These are phyloP conservation scores for Fragum sueziense DNA, from an alignment of 2,888 invertebrate genomes.

Conservation along the genomic window DNA sequence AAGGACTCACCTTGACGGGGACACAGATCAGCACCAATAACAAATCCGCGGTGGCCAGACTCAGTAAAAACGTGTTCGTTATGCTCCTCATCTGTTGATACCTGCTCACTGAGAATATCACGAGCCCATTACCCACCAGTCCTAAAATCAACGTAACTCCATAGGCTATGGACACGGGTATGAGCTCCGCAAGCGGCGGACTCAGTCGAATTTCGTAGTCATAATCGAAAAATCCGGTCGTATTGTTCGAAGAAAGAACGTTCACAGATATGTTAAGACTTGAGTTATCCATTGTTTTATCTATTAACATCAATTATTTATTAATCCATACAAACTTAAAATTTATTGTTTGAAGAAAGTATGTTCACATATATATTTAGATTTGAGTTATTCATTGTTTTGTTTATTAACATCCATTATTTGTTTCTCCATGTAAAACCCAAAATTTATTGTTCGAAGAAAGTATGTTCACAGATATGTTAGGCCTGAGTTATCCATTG, in stretches of 20 bases:
- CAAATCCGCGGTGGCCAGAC: conserved; percentile 88
- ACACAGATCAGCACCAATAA: conserved; percentile 88
- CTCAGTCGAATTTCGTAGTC: conserved; percentile 73
- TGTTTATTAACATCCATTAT: too few relatives aligned
- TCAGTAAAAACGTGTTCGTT: conserved; percentile 88
- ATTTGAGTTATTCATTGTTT: too few relatives aligned
- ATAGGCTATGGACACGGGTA: conserved; percentile 86
- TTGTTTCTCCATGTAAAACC: too few relatives aligned
- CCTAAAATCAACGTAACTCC: conserved; percentile 86
- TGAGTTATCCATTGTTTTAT: neutral
- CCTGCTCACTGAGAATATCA: conserved; percentile 85
- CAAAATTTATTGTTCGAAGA: too few relatives aligned
- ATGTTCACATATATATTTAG: too few relatives aligned
- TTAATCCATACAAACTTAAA: neutral
- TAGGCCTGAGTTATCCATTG: too few relatives aligned
- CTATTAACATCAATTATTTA: neutral
- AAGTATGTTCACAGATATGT: too few relatives aligned
- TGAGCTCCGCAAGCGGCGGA: conserved; percentile 85
- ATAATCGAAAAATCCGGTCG: conserved; percentile 22
- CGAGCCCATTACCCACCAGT: conserved; percentile 85
- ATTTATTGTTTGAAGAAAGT: too few relatives aligned
- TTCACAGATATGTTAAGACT: neutral
- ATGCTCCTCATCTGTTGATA: conserved; percentile 85
- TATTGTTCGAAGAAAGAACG: neutral
- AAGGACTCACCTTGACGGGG: conserved; percentile 87